phyloP scores from a whole-genome alignment of 2,888 invertebrate genomes.

The Synergus japonicus region DNA sequence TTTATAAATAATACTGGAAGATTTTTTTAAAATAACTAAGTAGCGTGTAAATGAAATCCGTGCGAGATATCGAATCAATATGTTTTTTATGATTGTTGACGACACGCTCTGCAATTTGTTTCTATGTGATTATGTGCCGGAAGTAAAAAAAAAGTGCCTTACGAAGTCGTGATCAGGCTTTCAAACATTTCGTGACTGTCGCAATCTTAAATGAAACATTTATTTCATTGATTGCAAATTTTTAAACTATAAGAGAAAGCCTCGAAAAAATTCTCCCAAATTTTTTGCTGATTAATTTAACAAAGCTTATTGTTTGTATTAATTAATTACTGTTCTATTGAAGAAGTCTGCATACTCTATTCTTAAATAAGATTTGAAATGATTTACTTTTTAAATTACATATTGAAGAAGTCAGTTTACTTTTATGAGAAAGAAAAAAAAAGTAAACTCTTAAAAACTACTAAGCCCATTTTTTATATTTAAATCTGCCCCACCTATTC shows the following conservation, averaged over 20 bases:
- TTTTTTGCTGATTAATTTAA: not conserved
- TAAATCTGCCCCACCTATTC: not conserved
- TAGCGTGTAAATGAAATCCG: not conserved
- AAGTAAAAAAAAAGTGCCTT: slow-evolving; percentile 8
- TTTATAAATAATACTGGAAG: not conserved
- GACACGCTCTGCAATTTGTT: not conserved
- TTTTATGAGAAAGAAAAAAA: not conserved
- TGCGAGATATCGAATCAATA: not conserved
- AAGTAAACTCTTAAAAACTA: not conserved
- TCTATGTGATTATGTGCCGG: not conserved
- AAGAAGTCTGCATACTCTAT: not conserved
- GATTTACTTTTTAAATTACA: too few relatives aligned
- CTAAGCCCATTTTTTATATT: not conserved
- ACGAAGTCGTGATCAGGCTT: slow-evolving; percentile 19
- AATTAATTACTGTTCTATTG: not conserved
- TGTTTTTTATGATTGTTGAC: not conserved
- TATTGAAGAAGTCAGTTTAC: not conserved
- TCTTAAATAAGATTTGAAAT: not conserved
- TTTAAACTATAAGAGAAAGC: not conserved
- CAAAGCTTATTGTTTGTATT: too few relatives aligned
- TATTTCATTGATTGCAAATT: not conserved
- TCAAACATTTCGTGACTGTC: slow-evolving; percentile 20
- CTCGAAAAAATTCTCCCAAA: not conserved
- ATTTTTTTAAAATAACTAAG: not conserved
- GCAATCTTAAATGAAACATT: not conserved